A percentile compares a stretch with the other conserved stretches of the same genome.
These are phyloP conservation scores for Crenuchus spilurus DNA, from an alignment of 2,797 vertebrate genomes.

Conservation along the genomic window DNA sequence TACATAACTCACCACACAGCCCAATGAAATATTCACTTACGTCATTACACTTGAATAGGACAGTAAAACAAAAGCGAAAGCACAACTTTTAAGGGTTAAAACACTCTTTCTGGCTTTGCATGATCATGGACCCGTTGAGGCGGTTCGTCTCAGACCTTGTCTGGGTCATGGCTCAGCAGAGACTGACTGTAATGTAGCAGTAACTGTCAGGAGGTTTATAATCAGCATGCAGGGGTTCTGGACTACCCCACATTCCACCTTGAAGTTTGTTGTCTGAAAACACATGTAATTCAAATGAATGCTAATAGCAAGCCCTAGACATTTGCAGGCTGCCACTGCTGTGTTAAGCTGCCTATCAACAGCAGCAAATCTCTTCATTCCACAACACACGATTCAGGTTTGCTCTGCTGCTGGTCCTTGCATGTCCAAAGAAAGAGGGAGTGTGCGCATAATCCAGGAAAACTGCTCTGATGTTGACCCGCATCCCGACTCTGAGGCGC, in stretches of 20 bases:
- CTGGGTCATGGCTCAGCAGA: constrained; percentile 11
- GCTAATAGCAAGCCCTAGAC: constrained; percentile 45
- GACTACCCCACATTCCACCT: constrained; percentile 9
- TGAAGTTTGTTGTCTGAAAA: constrained; percentile 40
- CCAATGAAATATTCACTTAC: neutral
- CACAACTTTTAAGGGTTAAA: neutral
- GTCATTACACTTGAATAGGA: neutral
- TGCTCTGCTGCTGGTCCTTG: neutral
- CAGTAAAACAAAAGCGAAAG: neutral
- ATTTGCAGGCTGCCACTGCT: constrained; percentile 29
- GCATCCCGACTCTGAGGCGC: neutral
- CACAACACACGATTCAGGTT: neutral
- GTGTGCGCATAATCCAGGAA: constrained; percentile 7
- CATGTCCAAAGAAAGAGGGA: neutral
- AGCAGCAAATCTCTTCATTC: constrained; percentile 39
- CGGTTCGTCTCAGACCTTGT: constrained; percentile 6
- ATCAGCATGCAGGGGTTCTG: constrained; percentile 11
- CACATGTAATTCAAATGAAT: constrained; percentile 58
- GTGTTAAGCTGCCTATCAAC: constrained; percentile 31
- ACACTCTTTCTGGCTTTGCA: neutral
- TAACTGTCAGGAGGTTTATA: constrained; percentile 23
- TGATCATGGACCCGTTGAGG: neutral
- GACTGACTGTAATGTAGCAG: neutral
- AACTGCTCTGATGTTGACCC: constrained; percentile 42
- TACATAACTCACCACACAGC: neutral